phyloP scores from a whole-genome alignment of 2,113 vertebrate genomes.

The Siniperca chuatsi region DNA sequence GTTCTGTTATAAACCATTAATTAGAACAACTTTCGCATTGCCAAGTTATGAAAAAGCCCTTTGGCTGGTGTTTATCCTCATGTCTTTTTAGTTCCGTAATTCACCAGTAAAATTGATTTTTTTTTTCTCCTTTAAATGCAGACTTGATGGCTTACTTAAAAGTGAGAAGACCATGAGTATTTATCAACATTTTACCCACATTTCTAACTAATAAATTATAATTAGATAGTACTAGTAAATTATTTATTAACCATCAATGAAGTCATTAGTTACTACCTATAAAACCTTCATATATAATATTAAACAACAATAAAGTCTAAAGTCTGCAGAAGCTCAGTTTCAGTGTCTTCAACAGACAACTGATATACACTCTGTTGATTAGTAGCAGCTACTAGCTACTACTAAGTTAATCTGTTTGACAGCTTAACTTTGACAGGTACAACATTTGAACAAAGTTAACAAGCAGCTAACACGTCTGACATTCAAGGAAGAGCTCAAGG shows the following conservation, averaged over 20 bases:
- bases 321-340: background rate
- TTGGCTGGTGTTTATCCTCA: background rate
- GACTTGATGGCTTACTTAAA: too few species aligned
- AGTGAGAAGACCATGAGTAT: too few species aligned
- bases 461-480: constrained; percentile 13
- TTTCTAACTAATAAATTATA: too few species aligned
- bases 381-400: background rate
- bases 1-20: background rate
- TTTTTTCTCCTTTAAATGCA: too few species aligned
- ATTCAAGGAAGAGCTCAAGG: constrained; percentile 23
- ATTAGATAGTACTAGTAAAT: too few species aligned
- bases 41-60: background rate
- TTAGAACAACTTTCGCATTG: background rate
- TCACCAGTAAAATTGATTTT: background rate
- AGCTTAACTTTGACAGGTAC: background rate
- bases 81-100: background rate
- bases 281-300: background rate
- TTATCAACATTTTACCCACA: too few species aligned
- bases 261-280: too few species aligned
- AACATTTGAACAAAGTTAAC: constrained; percentile 5
- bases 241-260: too few species aligned
- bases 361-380: background rate
- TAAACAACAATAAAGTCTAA: background rate
- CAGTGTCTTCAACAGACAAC: background rate
- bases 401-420: too few species aligned